Percentiles rank a stretch among this genome's conserved stretches.
These are phyloP conservation scores for Polia nebulosa DNA, from an alignment of 2,888 invertebrate species.

Conservation along the genomic window DNA sequence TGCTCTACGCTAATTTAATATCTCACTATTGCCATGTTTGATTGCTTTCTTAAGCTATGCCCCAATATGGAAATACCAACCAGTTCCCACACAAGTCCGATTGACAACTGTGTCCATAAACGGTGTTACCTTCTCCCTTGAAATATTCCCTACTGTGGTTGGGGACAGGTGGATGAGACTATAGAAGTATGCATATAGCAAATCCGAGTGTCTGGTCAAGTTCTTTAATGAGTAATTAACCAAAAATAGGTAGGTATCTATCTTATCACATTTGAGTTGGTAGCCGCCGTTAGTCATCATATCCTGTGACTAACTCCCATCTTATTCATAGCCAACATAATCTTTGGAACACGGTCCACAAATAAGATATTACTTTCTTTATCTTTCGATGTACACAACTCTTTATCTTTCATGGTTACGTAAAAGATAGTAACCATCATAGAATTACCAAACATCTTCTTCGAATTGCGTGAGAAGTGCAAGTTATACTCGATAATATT, in stretches of 20 bases:
- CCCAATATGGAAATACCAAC: background rate
- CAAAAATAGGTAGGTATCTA: background rate
- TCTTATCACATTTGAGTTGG: conserved; percentile 14
- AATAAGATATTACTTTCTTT: conserved; percentile 45
- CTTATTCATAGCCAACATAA: conserved; percentile 39
- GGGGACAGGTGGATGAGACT: background rate
- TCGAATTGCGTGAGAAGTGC: conserved; percentile 66
- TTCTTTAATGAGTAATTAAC: conserved; percentile 1
- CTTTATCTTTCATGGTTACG: conserved; percentile 61
- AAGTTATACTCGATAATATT: conserved; percentile 44
- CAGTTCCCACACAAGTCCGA: background rate
- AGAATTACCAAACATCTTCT: conserved; percentile 48
- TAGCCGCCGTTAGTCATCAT: conserved; percentile 13
- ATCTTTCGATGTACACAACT: conserved; percentile 46
- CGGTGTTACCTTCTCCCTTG: background rate
- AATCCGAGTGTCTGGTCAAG: background rate
- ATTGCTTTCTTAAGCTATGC: conserved; percentile 4
- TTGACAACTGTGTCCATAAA: background rate
- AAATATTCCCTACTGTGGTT: background rate
- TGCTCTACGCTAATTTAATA: too few species aligned
- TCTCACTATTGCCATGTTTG: background rate
- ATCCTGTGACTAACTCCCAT: conserved; percentile 24
- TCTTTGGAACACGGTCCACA: conserved; percentile 20
- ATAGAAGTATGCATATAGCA: background rate
- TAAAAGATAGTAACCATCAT: conserved; percentile 56